These are phyloP conservation scores for Poicephalus gulielmi DNA, from an alignment of 2,113 vertebrate species.

Conservation along the genomic window DNA sequence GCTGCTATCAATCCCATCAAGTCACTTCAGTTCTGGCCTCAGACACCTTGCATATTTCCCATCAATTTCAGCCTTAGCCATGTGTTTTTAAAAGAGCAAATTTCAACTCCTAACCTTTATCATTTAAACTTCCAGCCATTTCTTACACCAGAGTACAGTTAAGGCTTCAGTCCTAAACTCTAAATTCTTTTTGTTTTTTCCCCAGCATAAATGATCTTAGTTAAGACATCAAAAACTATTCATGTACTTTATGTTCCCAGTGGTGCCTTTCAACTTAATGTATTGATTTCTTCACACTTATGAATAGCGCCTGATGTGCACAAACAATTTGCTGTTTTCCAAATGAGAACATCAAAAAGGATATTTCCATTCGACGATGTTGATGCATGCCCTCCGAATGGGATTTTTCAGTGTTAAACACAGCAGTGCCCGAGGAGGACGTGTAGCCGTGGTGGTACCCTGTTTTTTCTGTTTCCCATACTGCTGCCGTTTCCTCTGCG, in stretches of 20 bases:
- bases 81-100: background rate
- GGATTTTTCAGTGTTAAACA: conserved; percentile 98
- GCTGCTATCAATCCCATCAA: background rate
- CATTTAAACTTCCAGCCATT: background rate
- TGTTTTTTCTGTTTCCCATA: conserved; percentile 97
- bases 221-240: background rate
- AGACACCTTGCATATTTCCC: background rate
- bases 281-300: background rate
- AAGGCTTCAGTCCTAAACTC: background rate
- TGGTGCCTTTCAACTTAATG: background rate
- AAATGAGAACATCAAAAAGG: conserved; percentile 74
- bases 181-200: background rate
- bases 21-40: background rate
- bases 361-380: conserved; percentile 99
- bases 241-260: accelerated
- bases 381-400: conserved; percentile 96
- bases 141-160: background rate
- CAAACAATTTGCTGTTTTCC: background rate
- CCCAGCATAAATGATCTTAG: background rate
- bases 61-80: background rate
- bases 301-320: background rate
- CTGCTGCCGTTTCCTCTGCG: conserved; percentile 93
- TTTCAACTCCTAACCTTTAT: background rate
- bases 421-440: conserved; percentile 93
- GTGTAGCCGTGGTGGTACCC: conserved; percentile 87